These are phyloP conservation scores for Temnothorax ravouxi DNA, from an alignment of 2,888 invertebrate genomes.

Conservation along the genomic window DNA sequence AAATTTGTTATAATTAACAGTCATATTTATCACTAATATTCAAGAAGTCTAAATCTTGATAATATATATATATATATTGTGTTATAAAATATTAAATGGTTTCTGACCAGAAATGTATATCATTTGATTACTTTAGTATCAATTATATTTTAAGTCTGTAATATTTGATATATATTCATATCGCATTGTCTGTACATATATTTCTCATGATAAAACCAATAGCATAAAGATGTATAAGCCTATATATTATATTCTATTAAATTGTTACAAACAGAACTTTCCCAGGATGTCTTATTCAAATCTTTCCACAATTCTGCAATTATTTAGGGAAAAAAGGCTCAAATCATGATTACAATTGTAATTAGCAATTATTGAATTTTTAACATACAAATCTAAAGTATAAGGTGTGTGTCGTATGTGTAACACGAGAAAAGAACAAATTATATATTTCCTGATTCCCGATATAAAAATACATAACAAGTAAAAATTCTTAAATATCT, in stretches of 20 bases:
- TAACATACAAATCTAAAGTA: not conserved
- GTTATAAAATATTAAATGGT: not conserved
- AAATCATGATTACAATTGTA: not conserved
- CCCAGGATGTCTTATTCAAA: not conserved
- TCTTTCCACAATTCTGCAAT: not conserved
- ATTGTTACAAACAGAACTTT: constrained; percentile 12
- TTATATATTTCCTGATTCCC: not conserved
- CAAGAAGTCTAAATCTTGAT: not conserved
- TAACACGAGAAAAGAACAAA: not conserved
- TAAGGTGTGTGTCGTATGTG: not conserved
- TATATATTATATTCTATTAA: constrained; percentile 14
- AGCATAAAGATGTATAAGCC: not conserved
- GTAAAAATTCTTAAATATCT: not conserved
- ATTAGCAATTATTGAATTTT: not conserved
- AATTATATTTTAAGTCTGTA: constrained; percentile 13
- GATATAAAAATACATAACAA: not conserved
- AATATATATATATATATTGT: not conserved
- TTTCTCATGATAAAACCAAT: not conserved
- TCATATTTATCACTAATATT: not conserved
- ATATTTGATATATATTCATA: not conserved
- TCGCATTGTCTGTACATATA: not conserved
- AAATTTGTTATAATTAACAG: not conserved
- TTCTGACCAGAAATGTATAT: not conserved
- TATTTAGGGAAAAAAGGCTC: not conserved
- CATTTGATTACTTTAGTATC: constrained; percentile 17